A percentile compares a stretch with the other conserved stretches of the same genome.
phyloP scores from a whole-genome alignment of 2,797 vertebrate genomes.

The Phaenicophaeus curvirostris region DNA sequence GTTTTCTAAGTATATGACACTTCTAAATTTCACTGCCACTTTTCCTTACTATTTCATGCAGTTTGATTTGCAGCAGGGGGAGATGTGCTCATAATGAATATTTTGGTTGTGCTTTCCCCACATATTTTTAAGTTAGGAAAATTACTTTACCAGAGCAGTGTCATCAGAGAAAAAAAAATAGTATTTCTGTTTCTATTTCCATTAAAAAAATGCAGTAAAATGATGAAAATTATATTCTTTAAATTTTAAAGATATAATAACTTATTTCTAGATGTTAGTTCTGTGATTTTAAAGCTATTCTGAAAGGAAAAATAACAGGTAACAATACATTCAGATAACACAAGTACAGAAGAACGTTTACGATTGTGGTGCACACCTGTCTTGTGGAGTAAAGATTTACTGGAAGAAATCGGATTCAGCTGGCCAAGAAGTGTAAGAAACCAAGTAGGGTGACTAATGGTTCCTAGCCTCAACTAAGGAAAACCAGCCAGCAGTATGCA shows the following conservation, averaged over 20 bases:
- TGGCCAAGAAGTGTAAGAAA: not conserved
- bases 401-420: not conserved
- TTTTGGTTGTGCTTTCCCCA: not conserved
- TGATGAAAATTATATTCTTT: not conserved
- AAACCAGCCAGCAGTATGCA: not conserved
- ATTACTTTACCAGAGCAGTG: not conserved
- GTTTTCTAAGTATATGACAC: not conserved
- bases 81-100: constrained; percentile 2
- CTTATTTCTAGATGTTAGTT: not conserved
- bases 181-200: not conserved
- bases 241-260: not conserved
- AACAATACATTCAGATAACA: too few species aligned
- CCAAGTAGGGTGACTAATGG: not conserved
- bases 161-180: not conserved
- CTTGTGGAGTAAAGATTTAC: not conserved
- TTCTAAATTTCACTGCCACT: not conserved
- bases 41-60: constrained; percentile 11
- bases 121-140: not conserved
- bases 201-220: not conserved
- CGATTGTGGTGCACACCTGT: not conserved
- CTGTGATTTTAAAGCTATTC: not conserved
- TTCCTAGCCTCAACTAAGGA: not conserved
- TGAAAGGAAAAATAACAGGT: not conserved
- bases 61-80: constrained; percentile 38
- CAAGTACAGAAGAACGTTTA: too few species aligned